These are phyloP conservation scores for Oryzias sinensis DNA, from an alignment of 2,797 vertebrate genomes.

Conservation along the genomic window DNA sequence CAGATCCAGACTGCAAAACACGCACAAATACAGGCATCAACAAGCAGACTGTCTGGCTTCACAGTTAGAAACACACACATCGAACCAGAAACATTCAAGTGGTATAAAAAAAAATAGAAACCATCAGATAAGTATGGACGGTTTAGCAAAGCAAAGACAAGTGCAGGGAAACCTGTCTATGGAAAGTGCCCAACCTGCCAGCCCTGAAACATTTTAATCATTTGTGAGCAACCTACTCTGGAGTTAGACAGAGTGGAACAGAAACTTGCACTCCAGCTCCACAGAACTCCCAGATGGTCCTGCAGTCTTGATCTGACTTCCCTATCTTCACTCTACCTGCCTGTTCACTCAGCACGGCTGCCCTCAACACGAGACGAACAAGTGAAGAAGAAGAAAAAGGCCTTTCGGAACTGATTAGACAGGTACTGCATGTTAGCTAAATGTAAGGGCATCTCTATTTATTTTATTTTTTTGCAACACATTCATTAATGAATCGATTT, in stretches of 20 bases:
- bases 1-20: constrained; percentile 26
- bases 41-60: constrained; percentile 32
- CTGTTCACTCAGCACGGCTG: constrained; percentile 28
- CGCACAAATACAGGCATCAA: constrained; percentile 38
- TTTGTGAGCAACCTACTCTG: constrained; percentile 71
- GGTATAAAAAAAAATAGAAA: constrained; percentile 9
- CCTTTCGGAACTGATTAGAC: constrained; percentile 11
- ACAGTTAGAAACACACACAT: constrained; percentile 18
- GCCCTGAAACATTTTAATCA: constrained; percentile 67
- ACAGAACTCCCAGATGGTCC: constrained; percentile 52
- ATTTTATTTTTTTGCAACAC: too few relatives aligned
- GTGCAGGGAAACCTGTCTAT: constrained; percentile 37
- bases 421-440: too few relatives aligned
- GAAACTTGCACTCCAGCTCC: constrained; percentile 62
- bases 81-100: constrained; percentile 16
- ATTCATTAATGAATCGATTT: too few relatives aligned
- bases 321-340: constrained; percentile 50
- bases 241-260: constrained; percentile 65
- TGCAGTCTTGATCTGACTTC: constrained; percentile 44
- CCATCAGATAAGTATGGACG: constrained; percentile 17
- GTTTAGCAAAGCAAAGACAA: constrained; percentile 22
- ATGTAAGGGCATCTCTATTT: too few relatives aligned
- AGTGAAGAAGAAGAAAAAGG: constrained; percentile 22
- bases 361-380: constrained; percentile 38
- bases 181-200: constrained; percentile 61